These are phyloP conservation scores for Paedocypris sp. DNA, from an alignment of 2,113 vertebrate species.

Conservation along the genomic window DNA sequence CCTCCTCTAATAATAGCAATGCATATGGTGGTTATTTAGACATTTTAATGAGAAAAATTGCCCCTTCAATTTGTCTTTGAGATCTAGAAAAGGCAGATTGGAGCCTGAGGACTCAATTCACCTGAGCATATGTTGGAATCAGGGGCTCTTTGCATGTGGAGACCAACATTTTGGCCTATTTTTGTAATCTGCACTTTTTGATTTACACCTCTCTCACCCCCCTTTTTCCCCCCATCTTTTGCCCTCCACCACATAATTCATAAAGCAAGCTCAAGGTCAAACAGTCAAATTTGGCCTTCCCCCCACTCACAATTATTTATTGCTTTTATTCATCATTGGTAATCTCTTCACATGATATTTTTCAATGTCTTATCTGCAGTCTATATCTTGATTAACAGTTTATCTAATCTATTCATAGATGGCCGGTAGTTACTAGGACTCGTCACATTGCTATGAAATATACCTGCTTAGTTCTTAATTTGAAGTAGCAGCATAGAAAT, in stretches of 20 bases:
- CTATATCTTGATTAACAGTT: too few species aligned
- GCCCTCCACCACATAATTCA: too few species aligned
- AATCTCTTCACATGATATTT: too few species aligned
- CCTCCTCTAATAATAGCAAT: slow-evolving; percentile 59
- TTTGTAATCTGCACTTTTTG: background rate
- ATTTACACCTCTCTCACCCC: background rate
- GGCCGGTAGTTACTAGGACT: slow-evolving; percentile 57
- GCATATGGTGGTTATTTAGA: slow-evolving; percentile 61
- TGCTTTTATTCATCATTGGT: too few species aligned
- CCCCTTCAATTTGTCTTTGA: slow-evolving; percentile 60
- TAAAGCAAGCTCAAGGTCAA: too few species aligned
- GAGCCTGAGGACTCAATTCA: slow-evolving; percentile 56
- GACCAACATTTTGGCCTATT: slow-evolving; percentile 24
- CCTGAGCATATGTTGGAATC: slow-evolving; percentile 55
- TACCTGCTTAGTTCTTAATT: slow-evolving; percentile 55
- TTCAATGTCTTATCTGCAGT: too few species aligned
- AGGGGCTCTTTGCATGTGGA: slow-evolving; percentile 13
- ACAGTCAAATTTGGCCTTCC: too few species aligned
- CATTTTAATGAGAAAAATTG: slow-evolving; percentile 58
- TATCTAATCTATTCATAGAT: background rate
- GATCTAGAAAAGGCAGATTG: slow-evolving; percentile 61
- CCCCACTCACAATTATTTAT: too few species aligned
- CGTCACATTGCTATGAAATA: slow-evolving; percentile 56
- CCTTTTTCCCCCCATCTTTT: too few species aligned
- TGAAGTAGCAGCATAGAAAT: slow-evolving; percentile 53